Evolutionary conservation across 2,888 invertebrate genomes (phyloP).

Genomic region (Cephus runcator): DNA sequence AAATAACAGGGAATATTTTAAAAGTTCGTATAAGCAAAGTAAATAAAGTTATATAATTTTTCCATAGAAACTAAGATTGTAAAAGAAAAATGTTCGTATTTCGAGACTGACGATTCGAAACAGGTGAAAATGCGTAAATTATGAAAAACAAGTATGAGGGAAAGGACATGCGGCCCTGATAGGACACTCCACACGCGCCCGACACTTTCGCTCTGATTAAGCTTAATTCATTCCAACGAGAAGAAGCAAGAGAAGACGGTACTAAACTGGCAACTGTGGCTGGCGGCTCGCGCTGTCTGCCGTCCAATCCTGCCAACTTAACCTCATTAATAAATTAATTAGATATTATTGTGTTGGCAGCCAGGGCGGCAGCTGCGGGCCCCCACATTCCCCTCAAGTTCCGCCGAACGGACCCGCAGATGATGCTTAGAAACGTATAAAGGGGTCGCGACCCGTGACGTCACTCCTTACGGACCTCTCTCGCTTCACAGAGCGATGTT

Average conservation of each 20-base stretch:
- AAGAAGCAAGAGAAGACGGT: constrained; percentile 40
- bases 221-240: constrained; percentile 54
- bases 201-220: constrained; percentile 57
- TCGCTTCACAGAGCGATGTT: background rate
- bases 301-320: constrained; percentile 63
- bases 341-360: constrained; percentile 64
- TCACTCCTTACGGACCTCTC: constrained; percentile 25
- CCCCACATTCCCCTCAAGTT: constrained; percentile 22
- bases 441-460: constrained; percentile 50
- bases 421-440: constrained; percentile 33
- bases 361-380: constrained; percentile 61
- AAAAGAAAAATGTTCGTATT: background rate
- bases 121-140: background rate
- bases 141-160: background rate
- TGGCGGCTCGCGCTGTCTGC: constrained; percentile 57
- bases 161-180: constrained; percentile 43
- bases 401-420: constrained; percentile 40
- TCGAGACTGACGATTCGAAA: background rate
- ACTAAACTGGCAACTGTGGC: constrained; percentile 20
- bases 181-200: constrained; percentile 46
- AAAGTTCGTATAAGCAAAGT: too few relatives aligned
- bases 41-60: too few relatives aligned
- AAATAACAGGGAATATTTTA: too few relatives aligned
- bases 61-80: background rate
- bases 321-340: constrained; percentile 65